These are phyloP conservation scores for Wiebesia pumilae DNA, from an alignment of 1,140 invertebrate species.

Conservation along the genomic window DNA sequence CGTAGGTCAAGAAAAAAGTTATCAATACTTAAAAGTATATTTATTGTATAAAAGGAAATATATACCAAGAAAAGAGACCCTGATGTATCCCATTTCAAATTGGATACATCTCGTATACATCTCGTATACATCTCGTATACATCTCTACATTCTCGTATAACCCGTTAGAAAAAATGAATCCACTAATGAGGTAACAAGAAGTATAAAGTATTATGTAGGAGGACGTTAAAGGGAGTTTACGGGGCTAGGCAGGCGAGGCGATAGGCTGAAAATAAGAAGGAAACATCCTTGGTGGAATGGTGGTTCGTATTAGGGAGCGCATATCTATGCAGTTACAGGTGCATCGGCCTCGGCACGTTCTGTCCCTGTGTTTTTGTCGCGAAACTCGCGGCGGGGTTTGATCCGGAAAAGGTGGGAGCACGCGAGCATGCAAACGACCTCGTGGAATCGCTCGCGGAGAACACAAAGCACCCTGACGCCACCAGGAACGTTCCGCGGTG, in stretches of 20 bases:
- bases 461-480: background rate
- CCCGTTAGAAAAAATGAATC: background rate
- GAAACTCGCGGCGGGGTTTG: too few species aligned
- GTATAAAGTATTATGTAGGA: background rate
- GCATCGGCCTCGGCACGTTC: background rate
- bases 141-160: background rate
- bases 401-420: background rate
- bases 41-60: background rate
- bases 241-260: too few species aligned
- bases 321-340: background rate
- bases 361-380: background rate
- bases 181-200: conserved; percentile 5
- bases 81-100: background rate
- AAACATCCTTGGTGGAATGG: background rate
- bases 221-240: background rate
- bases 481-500: background rate
- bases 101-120: background rate
- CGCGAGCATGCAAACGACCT: conserved; percentile 38
- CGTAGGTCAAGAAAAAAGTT: too few species aligned
- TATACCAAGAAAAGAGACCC: background rate
- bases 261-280: background rate
- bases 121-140: too few species aligned
- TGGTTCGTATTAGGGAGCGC: background rate
- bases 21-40: background rate
- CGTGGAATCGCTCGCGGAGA: conserved; percentile 18